phyloP scores from a whole-genome alignment of 2,113 vertebrate genomes.

The Pipa parva region DNA sequence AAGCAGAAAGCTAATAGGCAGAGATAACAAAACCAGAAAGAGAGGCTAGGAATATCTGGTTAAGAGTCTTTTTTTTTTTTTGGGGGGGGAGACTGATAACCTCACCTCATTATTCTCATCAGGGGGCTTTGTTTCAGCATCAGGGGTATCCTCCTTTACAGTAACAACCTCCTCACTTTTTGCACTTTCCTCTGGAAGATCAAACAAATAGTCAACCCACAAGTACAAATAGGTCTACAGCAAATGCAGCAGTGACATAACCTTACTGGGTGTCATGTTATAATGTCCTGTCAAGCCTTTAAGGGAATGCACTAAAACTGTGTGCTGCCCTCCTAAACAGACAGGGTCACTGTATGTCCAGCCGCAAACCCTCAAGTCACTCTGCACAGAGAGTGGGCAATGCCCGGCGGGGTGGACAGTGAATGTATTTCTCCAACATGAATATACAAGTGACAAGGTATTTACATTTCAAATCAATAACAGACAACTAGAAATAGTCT shows the following conservation, averaged over 20 bases:
- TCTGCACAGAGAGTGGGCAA: conserved; percentile 33
- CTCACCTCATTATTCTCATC: conserved; percentile 63
- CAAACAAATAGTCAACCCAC: background rate
- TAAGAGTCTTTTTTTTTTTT: too few species aligned
- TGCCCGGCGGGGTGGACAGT: conserved; percentile 38
- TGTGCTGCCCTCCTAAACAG: conserved; percentile 68
- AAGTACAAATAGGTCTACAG: background rate
- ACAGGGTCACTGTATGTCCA: conserved; percentile 59
- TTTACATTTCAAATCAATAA: too few species aligned
- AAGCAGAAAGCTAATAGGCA: too few species aligned
- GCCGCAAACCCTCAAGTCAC: conserved; percentile 49
- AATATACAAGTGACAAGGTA: too few species aligned
- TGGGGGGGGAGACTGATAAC: background rate
- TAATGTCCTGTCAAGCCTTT: conserved; percentile 74
- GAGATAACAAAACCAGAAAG: too few species aligned
- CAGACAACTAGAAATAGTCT: too few species aligned
- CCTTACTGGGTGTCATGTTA: background rate
- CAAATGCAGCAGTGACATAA: background rate
- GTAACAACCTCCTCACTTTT: conserved; percentile 67
- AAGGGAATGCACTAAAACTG: conserved; percentile 59
- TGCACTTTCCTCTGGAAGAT: conserved; percentile 65
- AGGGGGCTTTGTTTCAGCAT: conserved; percentile 57
- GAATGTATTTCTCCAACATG: too few species aligned
- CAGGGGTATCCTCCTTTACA: conserved; percentile 59
- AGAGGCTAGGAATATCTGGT: too few species aligned